A percentile compares a stretch with the other conserved stretches of the same genome.
These are phyloP conservation scores for Synergus umbraculus DNA, from an alignment of 2,888 invertebrate species.

Conservation along the genomic window DNA sequence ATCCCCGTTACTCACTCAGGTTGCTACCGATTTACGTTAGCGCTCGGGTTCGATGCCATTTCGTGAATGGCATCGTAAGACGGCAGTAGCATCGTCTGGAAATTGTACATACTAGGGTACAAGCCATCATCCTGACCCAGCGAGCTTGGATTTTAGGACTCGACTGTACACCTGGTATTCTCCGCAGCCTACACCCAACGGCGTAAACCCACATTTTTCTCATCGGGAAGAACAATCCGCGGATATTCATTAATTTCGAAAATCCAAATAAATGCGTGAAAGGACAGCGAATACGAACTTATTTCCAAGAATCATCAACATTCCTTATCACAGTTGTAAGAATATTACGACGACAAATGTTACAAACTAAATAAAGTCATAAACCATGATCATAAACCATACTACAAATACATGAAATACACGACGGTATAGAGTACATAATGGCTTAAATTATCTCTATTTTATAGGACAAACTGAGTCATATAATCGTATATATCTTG, in stretches of 20 bases:
- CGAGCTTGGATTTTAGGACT: conserved; percentile 28
- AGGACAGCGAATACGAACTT: too few relatives aligned
- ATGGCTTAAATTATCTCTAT: neutral
- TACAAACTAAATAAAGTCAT: neutral
- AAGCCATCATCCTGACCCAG: conserved; percentile 18
- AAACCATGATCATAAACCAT: neutral
- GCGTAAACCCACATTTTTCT: conserved; percentile 15
- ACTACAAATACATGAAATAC: neutral
- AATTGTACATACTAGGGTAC: conserved; percentile 30
- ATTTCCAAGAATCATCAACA: too few relatives aligned
- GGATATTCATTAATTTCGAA: too few relatives aligned
- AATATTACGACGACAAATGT: neutral
- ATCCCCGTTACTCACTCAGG: conserved; percentile 17
- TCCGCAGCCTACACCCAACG: neutral
- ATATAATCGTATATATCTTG: neutral
- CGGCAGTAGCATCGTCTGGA: conserved; percentile 15
- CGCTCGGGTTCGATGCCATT: conserved; percentile 36
- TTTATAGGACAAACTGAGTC: neutral
- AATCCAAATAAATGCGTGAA: too few relatives aligned
- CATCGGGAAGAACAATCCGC: too few relatives aligned
- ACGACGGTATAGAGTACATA: neutral
- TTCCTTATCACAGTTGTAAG: too few relatives aligned
- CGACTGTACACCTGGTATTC: conserved; percentile 46
- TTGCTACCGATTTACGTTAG: conserved; percentile 34
- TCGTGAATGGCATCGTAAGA: conserved; percentile 36